These are phyloP conservation scores for Sturmia bella DNA, from an alignment of 2,888 invertebrate genomes.

Conservation along the genomic window DNA sequence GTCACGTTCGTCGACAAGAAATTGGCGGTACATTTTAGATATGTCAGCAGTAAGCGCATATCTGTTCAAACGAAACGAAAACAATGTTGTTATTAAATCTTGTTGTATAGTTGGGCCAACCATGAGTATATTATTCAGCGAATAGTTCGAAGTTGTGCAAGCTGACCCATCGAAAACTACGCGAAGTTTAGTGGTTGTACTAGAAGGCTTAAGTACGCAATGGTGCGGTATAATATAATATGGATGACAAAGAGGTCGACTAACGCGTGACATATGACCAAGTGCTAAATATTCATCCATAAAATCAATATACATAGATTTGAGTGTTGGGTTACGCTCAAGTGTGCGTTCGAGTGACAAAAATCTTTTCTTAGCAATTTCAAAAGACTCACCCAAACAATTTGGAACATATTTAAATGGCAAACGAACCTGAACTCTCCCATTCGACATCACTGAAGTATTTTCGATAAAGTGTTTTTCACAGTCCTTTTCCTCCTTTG, in stretches of 20 bases:
- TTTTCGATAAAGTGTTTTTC: slow-evolving; percentile 32
- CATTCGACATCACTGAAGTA: background rate
- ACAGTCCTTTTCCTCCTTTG: slow-evolving; percentile 34
- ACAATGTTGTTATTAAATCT: slow-evolving; percentile 46
- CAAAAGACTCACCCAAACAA: slow-evolving; percentile 14
- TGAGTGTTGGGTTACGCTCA: background rate
- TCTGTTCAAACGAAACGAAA: slow-evolving; percentile 54
- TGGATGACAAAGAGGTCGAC: background rate
- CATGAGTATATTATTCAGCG: slow-evolving; percentile 54
- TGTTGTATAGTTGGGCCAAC: slow-evolving; percentile 45
- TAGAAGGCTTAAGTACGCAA: slow-evolving; percentile 40
- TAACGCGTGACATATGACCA: slow-evolving; percentile 34
- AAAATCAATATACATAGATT: slow-evolving; percentile 29
- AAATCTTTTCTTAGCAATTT: slow-evolving; percentile 22
- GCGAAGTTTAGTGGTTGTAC: slow-evolving; percentile 56
- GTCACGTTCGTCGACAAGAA: slow-evolving; percentile 47
- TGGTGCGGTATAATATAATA: slow-evolving; percentile 19
- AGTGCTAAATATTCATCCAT: slow-evolving; percentile 23
- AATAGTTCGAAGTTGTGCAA: slow-evolving; percentile 16
- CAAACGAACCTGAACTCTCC: background rate
- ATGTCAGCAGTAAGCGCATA: slow-evolving; percentile 57
- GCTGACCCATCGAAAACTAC: slow-evolving; percentile 60
- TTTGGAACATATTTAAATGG: slow-evolving; percentile 31
- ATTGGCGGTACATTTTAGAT: slow-evolving; percentile 64
- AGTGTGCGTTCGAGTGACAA: slow-evolving; percentile 36